Conservation (phyloP, 1,140 invertebrate species). For the Papilio aristodemus region DNA sequence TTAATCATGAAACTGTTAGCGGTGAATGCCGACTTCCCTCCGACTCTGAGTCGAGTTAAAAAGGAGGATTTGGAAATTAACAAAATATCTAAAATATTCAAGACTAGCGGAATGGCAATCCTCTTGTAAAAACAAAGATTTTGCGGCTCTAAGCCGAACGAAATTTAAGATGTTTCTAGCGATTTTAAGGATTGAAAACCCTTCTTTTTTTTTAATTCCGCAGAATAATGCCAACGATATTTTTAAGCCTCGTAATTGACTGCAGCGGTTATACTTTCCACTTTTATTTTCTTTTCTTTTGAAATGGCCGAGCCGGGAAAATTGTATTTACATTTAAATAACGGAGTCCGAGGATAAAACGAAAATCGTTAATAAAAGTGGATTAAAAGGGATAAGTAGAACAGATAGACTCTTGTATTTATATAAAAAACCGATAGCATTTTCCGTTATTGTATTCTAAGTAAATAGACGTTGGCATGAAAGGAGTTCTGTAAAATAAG, state of each 20-base stretch:
- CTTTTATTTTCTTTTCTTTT: slow-evolving; percentile 56
- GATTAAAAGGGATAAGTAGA: slow-evolving; percentile 47
- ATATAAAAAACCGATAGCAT: background rate
- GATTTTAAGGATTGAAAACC: slow-evolving; percentile 74
- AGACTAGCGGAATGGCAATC: slow-evolving; percentile 72
- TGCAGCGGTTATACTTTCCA: slow-evolving; percentile 55
- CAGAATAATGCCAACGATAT: slow-evolving; percentile 70
- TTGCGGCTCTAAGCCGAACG: slow-evolving; percentile 60
- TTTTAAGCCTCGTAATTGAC: slow-evolving; percentile 76
- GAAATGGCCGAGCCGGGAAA: slow-evolving; percentile 54
- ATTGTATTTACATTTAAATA: slow-evolving; percentile 69
- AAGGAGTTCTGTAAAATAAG: background rate
- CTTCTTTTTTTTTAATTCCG: slow-evolving; percentile 66
- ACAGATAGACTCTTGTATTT: slow-evolving; percentile 30
- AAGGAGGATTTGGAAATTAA: slow-evolving; percentile 75
- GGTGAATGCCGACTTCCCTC: slow-evolving; percentile 74
- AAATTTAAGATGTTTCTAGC: slow-evolving; percentile 70
- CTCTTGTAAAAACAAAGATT: slow-evolving; percentile 69
- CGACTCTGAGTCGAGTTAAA: slow-evolving; percentile 66
- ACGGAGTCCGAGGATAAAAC: slow-evolving; percentile 55
- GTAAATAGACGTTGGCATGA: background rate
- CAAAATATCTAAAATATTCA: slow-evolving; percentile 77
- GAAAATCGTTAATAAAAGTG: slow-evolving; percentile 58
- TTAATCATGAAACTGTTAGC: slow-evolving; percentile 80
- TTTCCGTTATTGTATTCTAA: background rate